Evolutionary conservation across 2,797 vertebrate genomes (phyloP).

Genomic region (Pseudomugil gertrudae): DNA sequence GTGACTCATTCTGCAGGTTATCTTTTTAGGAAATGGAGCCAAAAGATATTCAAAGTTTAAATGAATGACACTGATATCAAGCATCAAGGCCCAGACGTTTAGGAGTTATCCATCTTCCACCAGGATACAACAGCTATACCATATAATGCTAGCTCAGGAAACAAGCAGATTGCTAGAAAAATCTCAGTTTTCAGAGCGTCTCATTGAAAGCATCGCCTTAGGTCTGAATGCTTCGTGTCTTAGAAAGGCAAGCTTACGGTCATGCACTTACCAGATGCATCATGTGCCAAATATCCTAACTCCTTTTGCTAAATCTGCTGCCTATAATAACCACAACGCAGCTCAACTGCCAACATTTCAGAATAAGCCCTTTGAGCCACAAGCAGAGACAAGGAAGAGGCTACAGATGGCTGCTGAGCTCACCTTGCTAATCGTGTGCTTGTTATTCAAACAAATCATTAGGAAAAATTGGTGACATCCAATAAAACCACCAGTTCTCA

Average conservation of each 20-base stretch:
- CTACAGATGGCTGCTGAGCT: constrained; percentile 1
- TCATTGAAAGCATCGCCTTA: not conserved
- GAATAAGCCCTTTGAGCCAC: constrained; percentile 1
- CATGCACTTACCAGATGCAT: not conserved
- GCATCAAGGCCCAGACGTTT: not conserved
- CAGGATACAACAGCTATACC: not conserved
- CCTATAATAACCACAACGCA: constrained; percentile 17
- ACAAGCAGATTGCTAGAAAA: not conserved
- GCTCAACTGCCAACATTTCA: constrained; percentile 7
- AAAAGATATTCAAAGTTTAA: constrained; percentile 17
- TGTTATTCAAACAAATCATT: not conserved
- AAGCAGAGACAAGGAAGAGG: constrained; percentile 9
- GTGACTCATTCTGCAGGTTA: not conserved
- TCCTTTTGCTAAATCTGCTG: constrained; percentile 6
- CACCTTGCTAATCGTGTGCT: not conserved
- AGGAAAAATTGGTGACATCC: not conserved
- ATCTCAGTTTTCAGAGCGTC: not conserved
- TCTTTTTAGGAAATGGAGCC: constrained; percentile 11
- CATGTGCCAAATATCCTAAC: not conserved
- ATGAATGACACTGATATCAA: constrained; percentile 25
- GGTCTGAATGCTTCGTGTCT: not conserved
- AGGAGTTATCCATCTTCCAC: constrained; percentile 13
- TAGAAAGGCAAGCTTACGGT: too few species aligned
- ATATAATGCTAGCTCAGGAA: not conserved
- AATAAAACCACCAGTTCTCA: not conserved